Evolutionary conservation across 2,888 invertebrate genomes (phyloP), one percentile per base, ranked within the genome.

Genomic region (Pollenia labialis): DNA sequence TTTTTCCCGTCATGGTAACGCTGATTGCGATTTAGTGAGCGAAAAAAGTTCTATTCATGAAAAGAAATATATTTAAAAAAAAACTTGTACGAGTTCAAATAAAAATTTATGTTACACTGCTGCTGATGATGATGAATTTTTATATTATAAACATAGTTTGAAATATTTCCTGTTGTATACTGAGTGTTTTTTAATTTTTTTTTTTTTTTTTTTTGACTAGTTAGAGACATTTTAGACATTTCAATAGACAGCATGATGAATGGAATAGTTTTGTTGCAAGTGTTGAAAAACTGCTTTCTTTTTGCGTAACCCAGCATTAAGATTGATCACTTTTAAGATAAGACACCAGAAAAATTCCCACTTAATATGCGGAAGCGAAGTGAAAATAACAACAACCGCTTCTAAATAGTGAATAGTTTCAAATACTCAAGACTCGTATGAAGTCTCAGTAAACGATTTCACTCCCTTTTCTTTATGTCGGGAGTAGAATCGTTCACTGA

Each of bases 161-260:
- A 60, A 74, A 60, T 60, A 60, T 50, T 74, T 74, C 48, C 48
- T 56, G 77, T 68, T 77, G 23, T 16, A 48, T 16, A n/a, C 11
- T 8, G 16, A 11, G 6, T 48, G 42, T 54, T 64, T 54, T 66
- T 54, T 48, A 10, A 16, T 18, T 18, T 10, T 4, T 76, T 50
- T 16, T 42, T 42, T 18, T 1, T 1, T 23, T 46, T 64, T 48
- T 68, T 40, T 48, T 32, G n/a, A 48, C n/a, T 48, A 14, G 4
- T 64, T 48, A 64, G 56, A 64, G 72, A 81, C 50, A 81, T 64
- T 81, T 66, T 40, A 74, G 64, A 81, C 64, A 74, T 81, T 74
- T 74, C 81, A 72, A 74, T 74, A 79, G 79, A 79, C 79, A 79
- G 74, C 72, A 74, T 74, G 74, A 81, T 81, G 50, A 66, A 81